Percentiles rank a stretch among this genome's conserved stretches.
Conservation (phyloP, 1,140 invertebrate species). For the Cydia fagiglandana region DNA sequence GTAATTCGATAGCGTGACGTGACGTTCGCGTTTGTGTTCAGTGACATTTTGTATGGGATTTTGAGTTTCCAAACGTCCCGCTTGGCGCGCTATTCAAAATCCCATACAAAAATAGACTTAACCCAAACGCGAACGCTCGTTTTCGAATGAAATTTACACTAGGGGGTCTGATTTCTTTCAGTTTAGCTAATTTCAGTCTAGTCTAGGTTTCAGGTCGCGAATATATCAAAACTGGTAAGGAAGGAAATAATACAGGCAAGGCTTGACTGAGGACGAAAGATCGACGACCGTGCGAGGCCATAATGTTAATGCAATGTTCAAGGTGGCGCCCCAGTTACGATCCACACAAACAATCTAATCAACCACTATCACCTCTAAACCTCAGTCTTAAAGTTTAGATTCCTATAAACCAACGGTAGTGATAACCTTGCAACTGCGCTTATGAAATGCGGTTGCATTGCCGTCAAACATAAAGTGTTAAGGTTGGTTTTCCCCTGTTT, state of each 20-base stretch:
- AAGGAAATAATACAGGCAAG: constrained; percentile 50
- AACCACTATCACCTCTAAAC: constrained; percentile 34
- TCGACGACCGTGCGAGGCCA: constrained; percentile 51
- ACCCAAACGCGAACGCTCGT: too few relatives aligned
- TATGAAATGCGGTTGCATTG: constrained; percentile 34
- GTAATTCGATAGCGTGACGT: too few relatives aligned
- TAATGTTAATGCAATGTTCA: constrained; percentile 52
- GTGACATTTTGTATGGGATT: too few relatives aligned
- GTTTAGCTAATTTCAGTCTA: background rate
- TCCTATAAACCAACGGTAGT: constrained; percentile 33
- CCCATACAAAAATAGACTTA: too few relatives aligned
- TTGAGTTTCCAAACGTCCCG: too few relatives aligned
- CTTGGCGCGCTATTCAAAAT: too few relatives aligned
- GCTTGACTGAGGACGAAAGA: constrained; percentile 43
- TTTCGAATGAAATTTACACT: too few relatives aligned
- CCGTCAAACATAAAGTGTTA: background rate
- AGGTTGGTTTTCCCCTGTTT: constrained; percentile 17
- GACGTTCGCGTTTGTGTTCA: too few relatives aligned
- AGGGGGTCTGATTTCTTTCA: background rate
- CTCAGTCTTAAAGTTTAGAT: constrained; percentile 35
- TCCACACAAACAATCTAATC: constrained; percentile 35
- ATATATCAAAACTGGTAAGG: constrained; percentile 45
- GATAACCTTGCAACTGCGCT: constrained; percentile 21
- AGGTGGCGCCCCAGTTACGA: constrained; percentile 52
- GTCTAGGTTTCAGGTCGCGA: background rate